phyloP scores from a whole-genome alignment of 1,140 invertebrate species.

The Spodoptera litura region DNA sequence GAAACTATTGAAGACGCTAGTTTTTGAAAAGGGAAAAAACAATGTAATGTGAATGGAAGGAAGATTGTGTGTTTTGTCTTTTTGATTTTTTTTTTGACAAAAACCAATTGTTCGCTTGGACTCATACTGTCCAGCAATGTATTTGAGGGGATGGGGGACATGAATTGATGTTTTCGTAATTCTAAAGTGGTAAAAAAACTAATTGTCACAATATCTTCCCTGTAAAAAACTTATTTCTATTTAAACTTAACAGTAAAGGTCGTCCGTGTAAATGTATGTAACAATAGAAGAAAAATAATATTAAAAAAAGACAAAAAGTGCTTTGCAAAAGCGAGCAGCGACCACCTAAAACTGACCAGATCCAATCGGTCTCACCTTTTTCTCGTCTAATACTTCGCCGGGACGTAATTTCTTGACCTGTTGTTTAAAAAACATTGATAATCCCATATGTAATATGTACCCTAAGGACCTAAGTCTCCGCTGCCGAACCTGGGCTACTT shows the following conservation, averaged over 20 bases:
- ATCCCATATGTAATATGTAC: conserved; percentile 59
- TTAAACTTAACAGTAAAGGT: conserved; percentile 40
- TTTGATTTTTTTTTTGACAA: conserved; percentile 13
- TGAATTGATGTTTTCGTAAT: neutral
- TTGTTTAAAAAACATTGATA: conserved; percentile 84
- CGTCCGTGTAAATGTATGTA: conserved; percentile 53
- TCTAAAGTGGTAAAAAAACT: conserved; percentile 35
- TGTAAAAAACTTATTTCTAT: conserved; percentile 41
- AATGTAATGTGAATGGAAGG: conserved; percentile 8
- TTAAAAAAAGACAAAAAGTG: conserved; percentile 80
- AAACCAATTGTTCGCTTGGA: conserved; percentile 13
- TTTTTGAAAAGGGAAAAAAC: conserved; percentile 12
- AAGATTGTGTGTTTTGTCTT: conserved; percentile 26
- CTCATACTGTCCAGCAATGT: conserved; percentile 4
- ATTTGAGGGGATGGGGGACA: conserved; percentile 7
- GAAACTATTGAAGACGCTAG: conserved; percentile 23
- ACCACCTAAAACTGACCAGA: conserved; percentile 83
- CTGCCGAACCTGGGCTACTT: conserved; percentile 77
- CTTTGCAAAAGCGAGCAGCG: conserved; percentile 84
- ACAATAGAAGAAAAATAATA: conserved; percentile 61
- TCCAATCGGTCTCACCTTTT: conserved; percentile 93
- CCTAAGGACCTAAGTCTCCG: conserved; percentile 74
- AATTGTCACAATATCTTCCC: conserved; percentile 37
- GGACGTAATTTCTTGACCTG: conserved; percentile 93
- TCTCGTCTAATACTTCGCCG: conserved; percentile 96